Base-by-base conservation (phyloP, 2,888 invertebrate genomes). In the Chromoteleia sp. region DNA sequence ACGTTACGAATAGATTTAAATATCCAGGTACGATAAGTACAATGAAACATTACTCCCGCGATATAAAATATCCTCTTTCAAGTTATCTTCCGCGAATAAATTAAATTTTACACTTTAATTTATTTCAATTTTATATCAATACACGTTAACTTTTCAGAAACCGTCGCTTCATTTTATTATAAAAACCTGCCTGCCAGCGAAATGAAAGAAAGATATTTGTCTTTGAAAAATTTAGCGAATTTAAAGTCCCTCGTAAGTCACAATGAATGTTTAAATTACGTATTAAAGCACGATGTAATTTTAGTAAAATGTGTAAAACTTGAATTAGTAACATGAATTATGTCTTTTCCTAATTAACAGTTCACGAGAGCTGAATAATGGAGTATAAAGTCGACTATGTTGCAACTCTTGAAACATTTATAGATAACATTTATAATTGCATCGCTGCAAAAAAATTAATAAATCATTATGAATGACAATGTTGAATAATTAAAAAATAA, bases 271-370 rank as follows among this genome's bases (percentile, higher is more conserved):
- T 50, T 50, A 29, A 50, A 50, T n/a, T 12, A 12, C n/a, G 29
- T 14, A 54, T 54, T 54, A 30, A 54, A 54, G 54, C 54, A 8
- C 33, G 14, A 50, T 50, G 33, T 15, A 30, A 54, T 54, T 6
- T 33, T 30, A 15, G 33, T 50, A 25, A 50, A 50, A 50, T 50
- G 48, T 50, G 12, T 50, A 50, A 50, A 50, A 41, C 41, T 1
- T 12, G 12, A 41, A 41, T 41, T 45, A 19, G 17, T 8, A 39
- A 19, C 21, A 45, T 19, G 45, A 45, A 45, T 45, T 45, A 19
- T 45, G 41, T 12, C 14, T 41, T 3, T n/a, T 1, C 14, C 1
- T 41, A 41, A 41, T 41, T 41, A 12, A n/a, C 41, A 41, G 41
- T 41, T 12, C 41, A 41, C 12, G 41, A 12, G 41, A 41, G 41